Evolutionary conservation across 2,797 vertebrate genomes (phyloP).

Genomic region (Adrianichthys oophorus): DNA sequence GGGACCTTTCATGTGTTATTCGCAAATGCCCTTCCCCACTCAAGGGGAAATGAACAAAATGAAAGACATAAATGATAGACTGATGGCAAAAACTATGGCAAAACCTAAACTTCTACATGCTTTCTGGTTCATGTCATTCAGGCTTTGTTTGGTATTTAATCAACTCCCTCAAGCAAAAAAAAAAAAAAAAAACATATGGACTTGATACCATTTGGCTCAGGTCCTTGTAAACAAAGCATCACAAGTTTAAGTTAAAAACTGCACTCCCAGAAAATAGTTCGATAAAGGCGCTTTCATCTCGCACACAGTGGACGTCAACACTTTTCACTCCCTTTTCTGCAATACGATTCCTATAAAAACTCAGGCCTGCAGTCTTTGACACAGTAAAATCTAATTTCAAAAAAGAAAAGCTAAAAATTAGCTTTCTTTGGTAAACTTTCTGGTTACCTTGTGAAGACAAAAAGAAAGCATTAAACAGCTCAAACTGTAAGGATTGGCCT

Average conservation of each 20-base stretch:
- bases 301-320: constrained; percentile 22
- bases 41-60: too few relatives aligned
- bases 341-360: constrained; percentile 47
- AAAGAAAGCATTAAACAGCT: constrained; percentile 35
- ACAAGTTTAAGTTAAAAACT: constrained; percentile 12
- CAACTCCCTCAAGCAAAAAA: constrained; percentile 23
- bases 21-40: too few relatives aligned
- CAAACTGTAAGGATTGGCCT: constrained; percentile 7
- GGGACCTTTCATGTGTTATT: too few relatives aligned
- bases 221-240: constrained; percentile 19
- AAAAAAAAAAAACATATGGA: constrained; percentile 13
- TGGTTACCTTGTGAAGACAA: constrained; percentile 1
- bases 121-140: constrained; percentile 39
- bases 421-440: not conserved
- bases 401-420: not conserved
- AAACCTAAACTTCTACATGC: constrained; percentile 14
- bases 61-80: not conserved
- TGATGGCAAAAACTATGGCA: not conserved
- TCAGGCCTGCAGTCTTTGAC: constrained; percentile 7
- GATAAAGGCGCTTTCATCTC: constrained; percentile 46
- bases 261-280: constrained; percentile 39
- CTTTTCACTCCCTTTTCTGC: constrained; percentile 20
- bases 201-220: constrained; percentile 26
- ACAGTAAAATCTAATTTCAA: constrained; percentile 13
- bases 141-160: constrained; percentile 26